phyloP scores from a whole-genome alignment of 2,797 vertebrate species.

The Gadopsis bispinosus region DNA sequence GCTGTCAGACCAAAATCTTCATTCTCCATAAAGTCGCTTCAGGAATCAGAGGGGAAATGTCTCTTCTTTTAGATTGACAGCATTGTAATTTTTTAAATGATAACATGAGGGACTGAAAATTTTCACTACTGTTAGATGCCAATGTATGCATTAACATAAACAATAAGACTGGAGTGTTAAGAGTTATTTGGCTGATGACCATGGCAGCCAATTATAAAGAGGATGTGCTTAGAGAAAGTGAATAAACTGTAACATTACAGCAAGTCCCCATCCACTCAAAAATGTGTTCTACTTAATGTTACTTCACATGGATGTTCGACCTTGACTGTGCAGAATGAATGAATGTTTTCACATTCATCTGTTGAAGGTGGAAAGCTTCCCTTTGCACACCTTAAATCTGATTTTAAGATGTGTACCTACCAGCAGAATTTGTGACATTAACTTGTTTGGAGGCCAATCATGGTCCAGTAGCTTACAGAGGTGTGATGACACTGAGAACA shows the following conservation, averaged over 20 bases:
- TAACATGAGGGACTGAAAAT: background rate
- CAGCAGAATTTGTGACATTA: background rate
- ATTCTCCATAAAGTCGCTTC: conserved; percentile 19
- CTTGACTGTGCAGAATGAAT: conserved; percentile 14
- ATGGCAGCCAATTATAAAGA: background rate
- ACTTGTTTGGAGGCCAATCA: background rate
- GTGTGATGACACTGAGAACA: background rate
- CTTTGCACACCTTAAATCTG: background rate
- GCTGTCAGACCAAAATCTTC: conserved; percentile 38
- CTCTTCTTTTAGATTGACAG: conserved; percentile 2
- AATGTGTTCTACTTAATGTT: background rate
- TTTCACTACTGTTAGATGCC: background rate
- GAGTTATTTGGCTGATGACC: background rate
- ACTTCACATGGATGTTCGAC: conserved; percentile 10
- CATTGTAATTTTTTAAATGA: conserved; percentile 15
- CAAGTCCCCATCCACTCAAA: background rate
- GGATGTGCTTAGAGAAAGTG: background rate
- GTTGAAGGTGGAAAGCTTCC: background rate
- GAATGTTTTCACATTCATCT: background rate
- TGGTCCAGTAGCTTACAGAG: background rate
- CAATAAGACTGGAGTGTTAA: background rate
- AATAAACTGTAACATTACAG: conserved; percentile 1
- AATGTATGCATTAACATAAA: background rate
- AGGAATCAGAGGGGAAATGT: background rate
- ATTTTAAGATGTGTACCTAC: fast-evolving